A percentile compares a stretch with the other conserved stretches of the same genome.
Conservation (phyloP, 2,888 invertebrate species). For the Rhagium mordax region DNA sequence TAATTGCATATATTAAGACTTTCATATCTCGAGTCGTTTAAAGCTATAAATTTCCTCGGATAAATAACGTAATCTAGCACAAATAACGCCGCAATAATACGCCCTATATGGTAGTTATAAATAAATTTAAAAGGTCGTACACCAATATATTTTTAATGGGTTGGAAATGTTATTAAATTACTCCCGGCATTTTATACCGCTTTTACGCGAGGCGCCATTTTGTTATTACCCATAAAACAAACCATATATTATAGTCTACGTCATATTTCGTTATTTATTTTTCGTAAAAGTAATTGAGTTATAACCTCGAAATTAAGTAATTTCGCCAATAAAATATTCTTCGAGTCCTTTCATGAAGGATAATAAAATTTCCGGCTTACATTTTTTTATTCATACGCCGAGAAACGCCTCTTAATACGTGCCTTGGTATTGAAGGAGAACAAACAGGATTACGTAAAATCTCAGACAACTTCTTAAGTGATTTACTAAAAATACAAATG, state of each 20-base stretch:
- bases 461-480: no score
- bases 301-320: neutral
- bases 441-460: no score
- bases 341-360: neutral
- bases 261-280: conserved; percentile 9
- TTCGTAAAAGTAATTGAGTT: conserved; percentile 1
- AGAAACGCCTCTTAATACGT: no score
- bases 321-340: neutral
- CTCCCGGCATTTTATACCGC: conserved; percentile 17
- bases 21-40: no score
- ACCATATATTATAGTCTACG: neutral
- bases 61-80: neutral
- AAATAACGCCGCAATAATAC: neutral
- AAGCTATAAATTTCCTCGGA: neutral
- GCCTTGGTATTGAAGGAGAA: no score
- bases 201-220: conserved; percentile 32
- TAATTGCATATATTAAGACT: no score
- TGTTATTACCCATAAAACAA: conserved; percentile 33
- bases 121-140: conserved; percentile 19
- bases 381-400: no score
- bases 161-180: conserved; percentile 22
- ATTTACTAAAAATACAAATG: no score
- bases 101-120: conserved; percentile 8
- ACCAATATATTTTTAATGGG: conserved; percentile 26
- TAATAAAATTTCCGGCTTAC: neutral